phyloP scores from a whole-genome alignment of 2,113 vertebrate genomes.

The Gallinago paraguaiae region DNA sequence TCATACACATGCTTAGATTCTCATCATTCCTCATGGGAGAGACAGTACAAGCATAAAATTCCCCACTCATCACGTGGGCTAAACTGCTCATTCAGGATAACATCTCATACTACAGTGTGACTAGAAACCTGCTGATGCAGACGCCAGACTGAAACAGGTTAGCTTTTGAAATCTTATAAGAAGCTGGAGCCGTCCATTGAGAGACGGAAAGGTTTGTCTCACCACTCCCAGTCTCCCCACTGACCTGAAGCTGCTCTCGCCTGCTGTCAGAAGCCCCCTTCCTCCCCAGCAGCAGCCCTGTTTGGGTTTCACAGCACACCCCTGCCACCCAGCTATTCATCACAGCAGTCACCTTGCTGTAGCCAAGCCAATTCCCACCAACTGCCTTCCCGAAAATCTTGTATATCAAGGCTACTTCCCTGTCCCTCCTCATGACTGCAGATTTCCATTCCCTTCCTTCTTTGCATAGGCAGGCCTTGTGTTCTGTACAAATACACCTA shows the following conservation, averaged over 20 bases:
- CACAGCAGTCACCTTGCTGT: neutral
- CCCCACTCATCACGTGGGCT: neutral
- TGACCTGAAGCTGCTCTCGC: fast-evolving
- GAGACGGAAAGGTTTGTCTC: neutral
- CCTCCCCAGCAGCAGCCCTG: neutral
- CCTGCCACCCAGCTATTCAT: no score
- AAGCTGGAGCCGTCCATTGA: fast-evolving
- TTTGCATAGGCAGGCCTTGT: no score
- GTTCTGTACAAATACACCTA: neutral
- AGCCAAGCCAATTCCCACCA: neutral
- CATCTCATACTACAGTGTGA: fast-evolving
- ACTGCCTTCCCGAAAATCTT: neutral
- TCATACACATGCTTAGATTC: neutral
- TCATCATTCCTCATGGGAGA: neutral
- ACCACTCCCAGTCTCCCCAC: neutral
- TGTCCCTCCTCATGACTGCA: neutral
- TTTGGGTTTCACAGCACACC: neutral
- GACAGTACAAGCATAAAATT: neutral
- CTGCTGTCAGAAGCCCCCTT: neutral
- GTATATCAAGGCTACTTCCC: neutral
- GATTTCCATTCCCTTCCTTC: neutral
- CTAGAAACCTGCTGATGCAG: neutral
- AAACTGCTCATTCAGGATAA: neutral
- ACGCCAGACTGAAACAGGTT: neutral
- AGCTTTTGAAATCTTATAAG: neutral